These are phyloP conservation scores for Psilanteris sp. DNA, from an alignment of 1,140 invertebrate species.

Conservation along the genomic window DNA sequence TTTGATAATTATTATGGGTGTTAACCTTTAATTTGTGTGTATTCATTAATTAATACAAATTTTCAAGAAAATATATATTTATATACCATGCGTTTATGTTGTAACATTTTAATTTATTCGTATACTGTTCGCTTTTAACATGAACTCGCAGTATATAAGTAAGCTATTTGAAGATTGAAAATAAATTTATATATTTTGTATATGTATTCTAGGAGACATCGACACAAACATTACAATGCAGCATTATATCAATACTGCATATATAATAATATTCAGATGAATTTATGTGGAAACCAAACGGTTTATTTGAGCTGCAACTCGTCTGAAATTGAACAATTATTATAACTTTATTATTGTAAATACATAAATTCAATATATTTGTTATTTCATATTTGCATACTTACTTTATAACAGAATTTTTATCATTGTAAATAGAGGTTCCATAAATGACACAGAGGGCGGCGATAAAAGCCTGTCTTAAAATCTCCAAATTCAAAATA, in stretches of 20 bases:
- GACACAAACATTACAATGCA: background rate
- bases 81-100: too few species aligned
- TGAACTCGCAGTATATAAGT: too few species aligned
- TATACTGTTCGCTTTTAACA: too few species aligned
- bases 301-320: constrained; percentile 2
- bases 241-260: too few species aligned
- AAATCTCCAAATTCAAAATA: constrained; percentile 47
- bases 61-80: too few species aligned
- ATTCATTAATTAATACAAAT: too few species aligned
- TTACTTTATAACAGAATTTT: constrained; percentile 50
- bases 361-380: background rate
- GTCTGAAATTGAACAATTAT: constrained; percentile 4
- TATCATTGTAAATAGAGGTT: constrained; percentile 66
- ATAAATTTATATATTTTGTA: constrained; percentile 5
- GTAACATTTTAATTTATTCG: too few species aligned
- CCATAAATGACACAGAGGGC: constrained; percentile 69
- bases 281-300: constrained; percentile 1
- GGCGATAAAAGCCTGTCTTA: constrained; percentile 65
- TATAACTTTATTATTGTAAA: background rate
- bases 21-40: too few species aligned
- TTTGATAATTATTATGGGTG: constrained; percentile 19
- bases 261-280: too few species aligned
- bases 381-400: background rate
- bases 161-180: too few species aligned
- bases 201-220: too few species aligned